Base-by-base conservation (phyloP, 2,888 invertebrate genomes). In the Peribatodes rhomboidaria region DNA sequence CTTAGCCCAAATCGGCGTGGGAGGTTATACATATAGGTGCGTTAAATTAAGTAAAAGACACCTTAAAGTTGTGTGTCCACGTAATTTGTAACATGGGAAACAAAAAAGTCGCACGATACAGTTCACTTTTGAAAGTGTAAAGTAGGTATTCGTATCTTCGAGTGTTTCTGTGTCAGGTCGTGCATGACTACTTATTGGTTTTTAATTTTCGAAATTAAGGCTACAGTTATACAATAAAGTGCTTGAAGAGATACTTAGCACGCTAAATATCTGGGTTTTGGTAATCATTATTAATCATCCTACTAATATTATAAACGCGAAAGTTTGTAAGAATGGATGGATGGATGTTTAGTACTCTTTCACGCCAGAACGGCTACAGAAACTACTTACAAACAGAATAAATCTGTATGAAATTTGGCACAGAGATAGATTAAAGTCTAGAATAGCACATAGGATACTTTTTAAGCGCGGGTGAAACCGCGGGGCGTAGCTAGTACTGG, bases 21-120 rank as follows among this genome's bases (percentile, higher is more conserved):
- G 63, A 53, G 10, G 62, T 56, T 52, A 56, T 60, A n/a, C n/a
- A n/a, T n/a, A n/a, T n/a, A 66, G 69, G 68, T 44, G 60, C 47
- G 64, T 71, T 46, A 67, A 71, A 67, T 44, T 57, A 39, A 53
- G 55, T 41, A 44, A 55, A 44, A 55, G 20, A 44, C 13, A 44
- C 44, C 42, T 53, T 55, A 35, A 50, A 59, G 55, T 33, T 59
- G 49, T 54, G 18, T 55, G 41, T 61, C 68, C 63, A 65, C 61
- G 63, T 61, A 72, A 42, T 55, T 44, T 55, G 35, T 44, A 27
- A 69, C 62, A 70, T 70, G 67, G 62, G 69, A 70, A 72, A 60
- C 54, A 37, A 68, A 70, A 72, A 68, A 68, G 66, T 72, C 72
- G 42, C 72, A 72, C 72, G 72, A 65, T 63, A 54, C 66, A 20